phyloP scores from a whole-genome alignment of 2,888 invertebrate genomes.

The Nineta flava region DNA sequence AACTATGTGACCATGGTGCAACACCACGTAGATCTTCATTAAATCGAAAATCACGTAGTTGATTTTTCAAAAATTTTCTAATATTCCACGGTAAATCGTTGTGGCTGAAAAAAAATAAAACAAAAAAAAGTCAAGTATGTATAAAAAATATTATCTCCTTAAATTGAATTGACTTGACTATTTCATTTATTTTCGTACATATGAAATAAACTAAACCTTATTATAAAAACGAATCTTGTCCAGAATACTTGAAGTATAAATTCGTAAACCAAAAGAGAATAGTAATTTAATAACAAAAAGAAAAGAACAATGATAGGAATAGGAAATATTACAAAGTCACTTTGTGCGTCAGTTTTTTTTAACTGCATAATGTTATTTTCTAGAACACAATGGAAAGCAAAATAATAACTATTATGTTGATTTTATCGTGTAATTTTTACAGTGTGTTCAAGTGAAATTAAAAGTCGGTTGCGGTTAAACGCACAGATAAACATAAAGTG shows the following conservation, averaged over 20 bases:
- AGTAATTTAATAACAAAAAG: background rate
- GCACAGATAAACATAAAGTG: no score
- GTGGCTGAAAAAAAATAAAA: constrained; percentile 25
- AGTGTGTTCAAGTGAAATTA: no score
- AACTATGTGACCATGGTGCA: constrained; percentile 58
- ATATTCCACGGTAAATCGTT: constrained; percentile 62
- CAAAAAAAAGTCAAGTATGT: background rate
- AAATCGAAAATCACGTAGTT: constrained; percentile 44
- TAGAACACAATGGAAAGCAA: no score
- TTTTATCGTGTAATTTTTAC: no score
- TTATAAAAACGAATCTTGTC: no score
- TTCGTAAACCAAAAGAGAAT: background rate
- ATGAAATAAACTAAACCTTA: no score
- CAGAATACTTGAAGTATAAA: background rate
- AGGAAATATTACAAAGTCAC: background rate
- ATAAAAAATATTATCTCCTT: background rate
- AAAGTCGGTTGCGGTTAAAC: no score
- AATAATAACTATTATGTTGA: no score
- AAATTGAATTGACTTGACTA: background rate
- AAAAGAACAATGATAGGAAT: background rate
- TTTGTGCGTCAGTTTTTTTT: background rate
- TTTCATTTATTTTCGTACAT: no score
- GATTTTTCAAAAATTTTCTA: constrained; percentile 53
- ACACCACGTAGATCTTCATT: constrained; percentile 50
- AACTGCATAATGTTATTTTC: no score